These are phyloP conservation scores for Xylota segnis DNA, from an alignment of 2,888 invertebrate genomes.

Conservation along the genomic window DNA sequence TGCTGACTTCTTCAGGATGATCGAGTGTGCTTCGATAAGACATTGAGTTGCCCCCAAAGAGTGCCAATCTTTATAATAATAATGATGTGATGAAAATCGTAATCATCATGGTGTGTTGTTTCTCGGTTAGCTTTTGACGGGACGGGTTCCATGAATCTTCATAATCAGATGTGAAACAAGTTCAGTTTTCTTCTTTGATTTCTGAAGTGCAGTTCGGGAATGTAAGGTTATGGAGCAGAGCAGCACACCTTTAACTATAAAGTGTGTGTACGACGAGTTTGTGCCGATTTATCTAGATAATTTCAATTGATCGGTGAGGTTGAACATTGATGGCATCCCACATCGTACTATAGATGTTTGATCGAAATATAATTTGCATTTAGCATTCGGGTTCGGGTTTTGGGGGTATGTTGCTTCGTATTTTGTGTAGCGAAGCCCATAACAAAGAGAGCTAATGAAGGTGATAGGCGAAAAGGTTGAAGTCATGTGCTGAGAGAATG, in stretches of 20 bases:
- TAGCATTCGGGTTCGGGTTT: not conserved
- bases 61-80: conserved; percentile 52
- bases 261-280: conserved; percentile 3
- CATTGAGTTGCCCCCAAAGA: conserved; percentile 38
- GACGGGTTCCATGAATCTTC: not conserved
- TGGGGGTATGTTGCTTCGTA: too few species aligned
- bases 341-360: not conserved
- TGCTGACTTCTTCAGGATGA: conserved; percentile 43
- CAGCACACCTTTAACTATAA: conserved; percentile 21
- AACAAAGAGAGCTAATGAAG: not conserved
- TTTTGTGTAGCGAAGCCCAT: not conserved
- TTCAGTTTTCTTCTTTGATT: conserved; percentile 17
- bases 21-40: conserved; percentile 54
- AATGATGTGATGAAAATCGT: conserved; percentile 47
- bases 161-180: conserved; percentile 20
- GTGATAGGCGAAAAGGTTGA: not conserved
- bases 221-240: conserved; percentile 26
- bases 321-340: conserved; percentile 9
- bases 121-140: not conserved
- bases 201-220: conserved; percentile 32
- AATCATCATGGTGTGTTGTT: not conserved
- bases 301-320: conserved; percentile 6
- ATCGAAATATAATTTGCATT: conserved; percentile 2
- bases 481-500: not conserved
- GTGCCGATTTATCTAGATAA: conserved; percentile 3